A percentile compares a stretch with the other conserved stretches of the same genome.
phyloP scores from a whole-genome alignment of 2,797 vertebrate species.

The Coregonus ussuriensis region DNA sequence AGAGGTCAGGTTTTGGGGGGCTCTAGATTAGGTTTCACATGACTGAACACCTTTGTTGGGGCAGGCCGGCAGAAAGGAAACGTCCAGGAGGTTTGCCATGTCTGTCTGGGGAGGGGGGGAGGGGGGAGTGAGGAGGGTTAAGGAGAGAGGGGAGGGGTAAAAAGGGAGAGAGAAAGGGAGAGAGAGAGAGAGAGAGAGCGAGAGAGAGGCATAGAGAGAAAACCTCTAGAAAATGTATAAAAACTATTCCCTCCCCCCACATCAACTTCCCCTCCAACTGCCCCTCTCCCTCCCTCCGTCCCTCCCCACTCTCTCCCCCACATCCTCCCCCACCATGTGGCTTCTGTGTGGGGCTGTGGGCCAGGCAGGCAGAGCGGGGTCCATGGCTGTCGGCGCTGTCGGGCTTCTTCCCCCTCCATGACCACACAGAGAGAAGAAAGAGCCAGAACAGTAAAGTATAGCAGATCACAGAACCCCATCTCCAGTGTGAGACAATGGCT shows the following conservation, averaged over 20 bases:
- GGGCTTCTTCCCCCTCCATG: conserved; percentile 53
- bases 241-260: conserved; percentile 44
- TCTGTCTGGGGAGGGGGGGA: conserved; percentile 64
- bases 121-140: neutral
- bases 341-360: conserved; percentile 50
- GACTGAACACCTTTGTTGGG: conserved; percentile 84
- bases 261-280: conserved; percentile 51
- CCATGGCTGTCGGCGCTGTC: conserved; percentile 51
- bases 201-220: neutral
- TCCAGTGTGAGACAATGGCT: neutral
- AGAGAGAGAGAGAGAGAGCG: conserved; percentile 2
- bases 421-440: conserved; percentile 78
- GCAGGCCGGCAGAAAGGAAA: conserved; percentile 77
- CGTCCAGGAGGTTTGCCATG: conserved; percentile 78
- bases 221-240: conserved; percentile 11
- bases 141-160: conserved; percentile 22
- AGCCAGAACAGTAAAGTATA: conserved; percentile 71
- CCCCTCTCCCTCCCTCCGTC: conserved; percentile 22
- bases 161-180: conserved; percentile 30
- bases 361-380: conserved; percentile 8
- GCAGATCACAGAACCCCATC: conserved; percentile 57
- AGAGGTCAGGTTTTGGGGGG: conserved; percentile 79
- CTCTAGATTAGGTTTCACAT: conserved; percentile 84
- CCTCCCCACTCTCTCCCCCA: neutral
- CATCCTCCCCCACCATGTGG: conserved; percentile 51